Base-by-base conservation (phyloP, 1,140 invertebrate species). In the Drosophila rhopaloa region DNA sequence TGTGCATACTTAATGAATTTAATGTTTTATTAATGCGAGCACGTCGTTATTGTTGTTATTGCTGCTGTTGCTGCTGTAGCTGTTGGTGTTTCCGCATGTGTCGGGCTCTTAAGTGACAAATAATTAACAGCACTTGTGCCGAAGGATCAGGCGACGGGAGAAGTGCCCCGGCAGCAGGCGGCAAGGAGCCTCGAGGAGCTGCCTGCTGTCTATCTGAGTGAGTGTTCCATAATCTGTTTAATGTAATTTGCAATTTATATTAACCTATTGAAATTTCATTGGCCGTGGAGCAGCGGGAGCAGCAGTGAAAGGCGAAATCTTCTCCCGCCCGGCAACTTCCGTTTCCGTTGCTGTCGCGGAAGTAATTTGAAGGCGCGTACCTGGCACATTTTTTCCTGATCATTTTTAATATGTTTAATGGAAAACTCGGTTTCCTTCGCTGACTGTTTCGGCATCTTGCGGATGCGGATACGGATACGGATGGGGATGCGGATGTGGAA, bases 241-340 rank as follows among this genome's bases (percentile, higher is more conserved):
- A 88, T 80, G 84, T 88, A 88, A 89, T 89, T 88, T 88, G 84
- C 84, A 88, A 89, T 88, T 88, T 88, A 88, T 88, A 88, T 88
- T 71, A 88, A 81, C 80, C 85, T 89, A 88, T 88, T 80, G 84
- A 84, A 84, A 73, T 84, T 77, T 84, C 61, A 81, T 84, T 88
- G 63, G 70, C 35, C 27, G 38, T 2, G 13, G 50, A 40, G 47
- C 46, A 40, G 24, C 16, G 29, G 37, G 14, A 57, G 7, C 24
- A 24, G 24, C 24, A 24, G 24, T 24, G 24, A 24, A 24, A 24
- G 24, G 24, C 0, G n/a, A 19, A 66, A 50, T 35, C 47, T 5
- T 14, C 32, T 38, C 9, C 46, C 55, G 40, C n/a, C n/a, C 5
- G 24, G 56, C 38, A 61, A 54, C 76, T 79, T 88, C 71, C 82